These are phyloP conservation scores for Rhysida immarginata DNA, from an alignment of 1,140 invertebrate species.

Conservation along the genomic window DNA sequence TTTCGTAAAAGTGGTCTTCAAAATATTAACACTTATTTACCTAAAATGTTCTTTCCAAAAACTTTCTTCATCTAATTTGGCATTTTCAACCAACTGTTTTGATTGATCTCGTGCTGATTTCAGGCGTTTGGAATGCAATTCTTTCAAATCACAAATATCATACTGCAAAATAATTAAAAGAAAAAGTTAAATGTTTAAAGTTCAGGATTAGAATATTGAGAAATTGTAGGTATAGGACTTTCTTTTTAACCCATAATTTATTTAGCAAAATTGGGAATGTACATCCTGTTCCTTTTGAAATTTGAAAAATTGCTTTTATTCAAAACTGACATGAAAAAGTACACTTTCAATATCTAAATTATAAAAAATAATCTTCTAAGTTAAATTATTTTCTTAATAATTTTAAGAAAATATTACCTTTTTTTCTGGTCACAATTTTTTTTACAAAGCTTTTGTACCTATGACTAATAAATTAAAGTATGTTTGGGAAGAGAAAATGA, in stretches of 20 bases:
- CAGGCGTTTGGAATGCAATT: background rate
- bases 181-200: background rate
- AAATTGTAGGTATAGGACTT: background rate
- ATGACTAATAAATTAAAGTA: too few relatives aligned
- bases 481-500: too few relatives aligned
- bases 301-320: background rate
- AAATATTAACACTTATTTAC: too few relatives aligned
- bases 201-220: background rate
- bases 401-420: too few relatives aligned
- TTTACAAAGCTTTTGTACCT: too few relatives aligned
- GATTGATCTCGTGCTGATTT: background rate
- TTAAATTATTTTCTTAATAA: too few relatives aligned
- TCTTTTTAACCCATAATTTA: background rate
- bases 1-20: too few relatives aligned
- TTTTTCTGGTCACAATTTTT: too few relatives aligned
- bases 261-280: background rate
- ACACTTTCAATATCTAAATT: too few relatives aligned
- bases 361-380: too few relatives aligned
- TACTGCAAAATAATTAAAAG: background rate
- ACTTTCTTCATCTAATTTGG: background rate
- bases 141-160: background rate
- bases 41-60: background rate
- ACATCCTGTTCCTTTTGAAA: background rate
- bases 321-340: background rate
- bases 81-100: background rate